Conservation (phyloP, 2,888 invertebrate species). For the Gibbula magus region DNA sequence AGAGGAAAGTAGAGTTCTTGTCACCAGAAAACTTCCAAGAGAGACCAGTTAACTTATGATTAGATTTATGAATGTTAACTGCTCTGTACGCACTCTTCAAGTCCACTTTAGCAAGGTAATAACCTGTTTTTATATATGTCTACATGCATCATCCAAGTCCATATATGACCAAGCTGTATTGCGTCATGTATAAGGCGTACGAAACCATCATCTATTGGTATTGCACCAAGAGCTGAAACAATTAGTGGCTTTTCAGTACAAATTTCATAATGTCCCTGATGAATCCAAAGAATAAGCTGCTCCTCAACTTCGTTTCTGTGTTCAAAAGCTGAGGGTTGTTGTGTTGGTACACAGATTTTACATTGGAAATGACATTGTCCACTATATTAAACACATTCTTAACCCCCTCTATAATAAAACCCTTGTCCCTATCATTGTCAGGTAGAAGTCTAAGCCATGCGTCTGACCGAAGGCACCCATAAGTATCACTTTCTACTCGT, state of each 20-base stretch:
- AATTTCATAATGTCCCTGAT: background rate
- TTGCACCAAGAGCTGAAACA: background rate
- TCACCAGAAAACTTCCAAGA: background rate
- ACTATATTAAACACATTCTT: background rate
- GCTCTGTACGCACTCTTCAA: background rate
- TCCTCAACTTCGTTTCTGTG: background rate
- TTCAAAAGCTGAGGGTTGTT: background rate
- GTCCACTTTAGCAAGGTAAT: conserved; percentile 2
- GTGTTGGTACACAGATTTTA: background rate
- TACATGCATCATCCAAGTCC: background rate
- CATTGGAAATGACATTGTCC: background rate
- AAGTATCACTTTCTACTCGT: too few species aligned
- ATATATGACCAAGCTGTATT: conserved; percentile 13
- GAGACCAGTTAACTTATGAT: background rate
- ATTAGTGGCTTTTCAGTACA: too few species aligned
- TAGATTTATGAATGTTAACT: conserved; percentile 15
- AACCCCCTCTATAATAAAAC: background rate
- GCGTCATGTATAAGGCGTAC: background rate
- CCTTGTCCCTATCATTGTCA: background rate
- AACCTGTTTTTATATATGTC: background rate
- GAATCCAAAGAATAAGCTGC: background rate
- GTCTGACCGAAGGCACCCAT: background rate
- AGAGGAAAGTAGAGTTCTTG: background rate
- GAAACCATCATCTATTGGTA: background rate
- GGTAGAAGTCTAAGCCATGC: background rate